Evolutionary conservation across 92 coral and sea anemone genomes (phyloP), one percentile per base, ranked within the genome.

Genomic region (Scolanthus callimorphus): DNA sequence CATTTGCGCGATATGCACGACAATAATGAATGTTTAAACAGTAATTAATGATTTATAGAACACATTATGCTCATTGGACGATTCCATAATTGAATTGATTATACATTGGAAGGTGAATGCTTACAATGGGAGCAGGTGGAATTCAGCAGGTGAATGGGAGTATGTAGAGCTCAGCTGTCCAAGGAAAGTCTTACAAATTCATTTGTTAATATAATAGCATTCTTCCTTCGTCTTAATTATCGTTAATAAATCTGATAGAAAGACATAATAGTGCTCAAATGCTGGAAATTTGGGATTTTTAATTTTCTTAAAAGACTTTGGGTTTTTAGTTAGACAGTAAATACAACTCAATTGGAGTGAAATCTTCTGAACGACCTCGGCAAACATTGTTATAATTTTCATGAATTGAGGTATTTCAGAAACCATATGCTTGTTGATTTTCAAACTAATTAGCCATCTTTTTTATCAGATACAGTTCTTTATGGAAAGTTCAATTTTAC

Each of bases 191-290:
- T 83, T 88, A 77, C 62, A 78, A 82, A 83, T 83, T 75, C 96
- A 83, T 88, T 88, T 88, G 96, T 88, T 88, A 88, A 88, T 88
- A 72, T 78, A 88, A 82, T 88, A 73, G 77, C 81, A 73, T 57
- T 77, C 72, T 78, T 62, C 71, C 70, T 78, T 71, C 65, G 72
- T 69, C 74, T 60, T 81, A 80, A 87, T 87, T 76, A 67, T 51
- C 37, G 53, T 81, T 74, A 83, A 83, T 82, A 77, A 83, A 78
- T 73, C 86, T 66, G 90, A 83, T 88, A 78, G 82, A 62, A 73
- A 64, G 15, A 2, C 28, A 49, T 52, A 67, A 56, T 67, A 61
- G 73, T 39, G 59, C 49, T 60, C 55, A 62, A 78, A 64, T 57
- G 57, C 63, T 66, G 76, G 29, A 63, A 57, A 29, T 58, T 59